A percentile compares a stretch with the other conserved stretches of the same genome.
These are phyloP conservation scores for Tetramorium alpestre DNA, from an alignment of 1,140 invertebrate genomes.

Conservation along the genomic window DNA sequence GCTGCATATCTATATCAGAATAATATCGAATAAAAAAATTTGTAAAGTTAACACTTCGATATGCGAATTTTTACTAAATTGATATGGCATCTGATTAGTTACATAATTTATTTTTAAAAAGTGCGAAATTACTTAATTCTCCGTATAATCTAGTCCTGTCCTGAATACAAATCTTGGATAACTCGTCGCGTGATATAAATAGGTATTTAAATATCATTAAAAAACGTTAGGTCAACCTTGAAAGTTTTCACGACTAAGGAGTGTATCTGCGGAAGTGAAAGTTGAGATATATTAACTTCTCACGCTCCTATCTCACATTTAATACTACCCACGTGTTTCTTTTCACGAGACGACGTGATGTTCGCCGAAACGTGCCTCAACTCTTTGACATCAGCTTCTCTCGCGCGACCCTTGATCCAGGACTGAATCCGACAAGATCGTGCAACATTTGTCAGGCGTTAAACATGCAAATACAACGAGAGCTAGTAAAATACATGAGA, in stretches of 20 bases:
- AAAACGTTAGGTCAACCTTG: neutral
- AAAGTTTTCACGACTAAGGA: conserved; percentile 1
- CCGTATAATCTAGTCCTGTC: neutral
- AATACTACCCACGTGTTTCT: neutral
- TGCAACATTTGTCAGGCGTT: conserved; percentile 28
- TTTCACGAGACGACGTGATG: neutral
- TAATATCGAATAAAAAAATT: neutral
- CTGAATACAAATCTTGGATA: conserved; percentile 4
- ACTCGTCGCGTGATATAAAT: conserved; percentile 6
- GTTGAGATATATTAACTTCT: conserved; percentile 16
- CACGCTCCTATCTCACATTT: neutral
- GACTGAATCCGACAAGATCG: neutral
- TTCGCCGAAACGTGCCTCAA: conserved; percentile 36
- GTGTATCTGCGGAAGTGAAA: neutral
- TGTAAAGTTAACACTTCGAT: no score
- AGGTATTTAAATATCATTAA: conserved; percentile 4
- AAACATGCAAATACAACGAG: neutral
- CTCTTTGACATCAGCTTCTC: neutral
- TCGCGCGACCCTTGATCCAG: neutral
- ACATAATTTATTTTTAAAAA: neutral
- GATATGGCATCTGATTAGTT: no score
- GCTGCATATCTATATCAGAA: neutral
- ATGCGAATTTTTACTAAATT: no score
- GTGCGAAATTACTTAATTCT: neutral
- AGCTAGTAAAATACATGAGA: neutral